phyloP scores from a whole-genome alignment of 2,888 invertebrate genomes.

The Hirtodrosophila trivittata region DNA sequence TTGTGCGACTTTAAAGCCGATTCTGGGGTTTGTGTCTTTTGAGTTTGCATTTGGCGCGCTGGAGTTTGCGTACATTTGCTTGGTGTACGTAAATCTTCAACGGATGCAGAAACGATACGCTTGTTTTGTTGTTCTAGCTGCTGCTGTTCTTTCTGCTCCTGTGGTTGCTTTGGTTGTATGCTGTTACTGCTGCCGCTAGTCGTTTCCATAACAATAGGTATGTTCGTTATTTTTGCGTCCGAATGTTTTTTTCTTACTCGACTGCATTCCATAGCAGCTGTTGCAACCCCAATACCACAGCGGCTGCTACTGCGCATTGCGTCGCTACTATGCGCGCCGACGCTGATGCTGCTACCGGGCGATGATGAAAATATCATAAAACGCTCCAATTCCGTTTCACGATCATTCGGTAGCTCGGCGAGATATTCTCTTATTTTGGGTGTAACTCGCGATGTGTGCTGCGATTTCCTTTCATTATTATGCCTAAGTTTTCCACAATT shows the following conservation, averaged over 20 bases:
- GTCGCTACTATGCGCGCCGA: slow-evolving; percentile 39
- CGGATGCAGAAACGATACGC: slow-evolving; percentile 27
- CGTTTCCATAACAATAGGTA: slow-evolving; percentile 53
- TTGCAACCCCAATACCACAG: slow-evolving; percentile 14
- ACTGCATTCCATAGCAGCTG: slow-evolving; percentile 14
- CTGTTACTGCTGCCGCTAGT: neutral
- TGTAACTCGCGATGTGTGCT: slow-evolving; percentile 53
- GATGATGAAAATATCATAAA: slow-evolving; percentile 64
- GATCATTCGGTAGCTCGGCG: slow-evolving; percentile 52
- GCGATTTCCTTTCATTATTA: slow-evolving; percentile 24
- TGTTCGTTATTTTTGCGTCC: slow-evolving; percentile 19
- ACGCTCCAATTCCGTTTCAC: slow-evolving; percentile 61
- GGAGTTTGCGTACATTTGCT: slow-evolving; percentile 48
- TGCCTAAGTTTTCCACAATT: slow-evolving; percentile 27
- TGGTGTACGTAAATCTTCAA: slow-evolving; percentile 63
- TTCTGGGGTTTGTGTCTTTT: slow-evolving; percentile 86
- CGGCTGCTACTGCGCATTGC: slow-evolving; percentile 20
- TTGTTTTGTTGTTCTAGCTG: neutral
- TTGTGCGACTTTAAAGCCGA: slow-evolving; percentile 89
- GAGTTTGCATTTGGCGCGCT: slow-evolving; percentile 69
- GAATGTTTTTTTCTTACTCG: neutral
- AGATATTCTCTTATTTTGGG: slow-evolving; percentile 62
- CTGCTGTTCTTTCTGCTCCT: neutral
- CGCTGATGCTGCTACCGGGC: slow-evolving; percentile 59
- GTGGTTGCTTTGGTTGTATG: neutral